Conservation (phyloP, 2,113 vertebrate genomes). For the Chiloscyllium plagiosum region DNA sequence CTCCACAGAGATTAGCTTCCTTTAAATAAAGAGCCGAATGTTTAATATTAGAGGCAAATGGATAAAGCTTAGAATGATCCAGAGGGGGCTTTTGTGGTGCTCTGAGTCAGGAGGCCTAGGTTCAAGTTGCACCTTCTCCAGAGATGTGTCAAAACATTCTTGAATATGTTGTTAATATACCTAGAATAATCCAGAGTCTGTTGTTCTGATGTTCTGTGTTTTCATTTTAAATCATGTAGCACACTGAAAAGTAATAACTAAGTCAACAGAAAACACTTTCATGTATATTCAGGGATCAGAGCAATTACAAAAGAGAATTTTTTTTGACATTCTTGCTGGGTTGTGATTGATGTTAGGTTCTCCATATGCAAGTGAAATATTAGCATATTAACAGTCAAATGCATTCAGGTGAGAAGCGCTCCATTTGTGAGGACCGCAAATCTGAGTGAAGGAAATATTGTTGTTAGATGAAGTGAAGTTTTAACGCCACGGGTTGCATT, state of each 20-base stretch:
- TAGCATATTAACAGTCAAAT: neutral
- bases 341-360: neutral
- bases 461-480: neutral
- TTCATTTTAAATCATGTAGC: neutral
- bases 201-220: neutral
- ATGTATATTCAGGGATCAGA: neutral
- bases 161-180: neutral
- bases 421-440: neutral
- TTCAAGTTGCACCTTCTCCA: too few species aligned
- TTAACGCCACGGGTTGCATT: neutral
- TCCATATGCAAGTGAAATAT: neutral
- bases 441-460: constrained; percentile 8
- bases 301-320: neutral
- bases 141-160: too few species aligned
- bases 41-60: too few species aligned
- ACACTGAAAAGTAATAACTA: neutral
- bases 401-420: constrained; percentile 2
- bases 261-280: neutral
- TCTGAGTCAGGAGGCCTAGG: too few species aligned
- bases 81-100: too few species aligned
- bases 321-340: neutral
- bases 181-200: too few species aligned
- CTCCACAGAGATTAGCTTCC: too few species aligned
- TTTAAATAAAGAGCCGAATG: too few species aligned
- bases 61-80: too few species aligned